Conservation (phyloP, 2,888 invertebrate genomes). For the Cheilosia pagana region DNA sequence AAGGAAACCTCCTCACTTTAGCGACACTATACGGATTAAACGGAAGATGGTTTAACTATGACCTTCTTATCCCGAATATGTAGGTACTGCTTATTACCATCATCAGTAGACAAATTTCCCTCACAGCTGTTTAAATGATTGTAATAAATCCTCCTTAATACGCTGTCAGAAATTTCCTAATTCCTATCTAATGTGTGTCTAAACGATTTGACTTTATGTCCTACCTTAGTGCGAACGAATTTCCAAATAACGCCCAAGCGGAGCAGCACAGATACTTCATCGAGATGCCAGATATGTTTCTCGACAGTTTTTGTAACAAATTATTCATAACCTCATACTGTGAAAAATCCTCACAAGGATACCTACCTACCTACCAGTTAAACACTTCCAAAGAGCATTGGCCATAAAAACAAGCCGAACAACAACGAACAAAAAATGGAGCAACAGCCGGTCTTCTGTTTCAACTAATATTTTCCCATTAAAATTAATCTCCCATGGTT, state of each 20-base stretch:
- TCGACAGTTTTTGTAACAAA: conserved; percentile 25
- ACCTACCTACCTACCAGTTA: conserved; percentile 14
- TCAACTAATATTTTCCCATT: conserved; percentile 67
- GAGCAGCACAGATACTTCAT: conserved; percentile 34
- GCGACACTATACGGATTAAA: background rate
- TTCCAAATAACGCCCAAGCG: conserved; percentile 8
- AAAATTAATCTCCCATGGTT: conserved; percentile 70
- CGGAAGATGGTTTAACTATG: background rate
- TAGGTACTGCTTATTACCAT: conserved; percentile 28
- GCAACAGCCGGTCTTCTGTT: conserved; percentile 45
- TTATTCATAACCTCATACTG: conserved; percentile 61
- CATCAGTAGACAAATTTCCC: conserved; percentile 22
- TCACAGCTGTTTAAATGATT: conserved; percentile 46
- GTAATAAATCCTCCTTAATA: conserved; percentile 48
- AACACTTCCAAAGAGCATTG: conserved; percentile 47
- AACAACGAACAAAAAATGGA: conserved; percentile 6
- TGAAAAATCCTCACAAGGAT: conserved; percentile 52
- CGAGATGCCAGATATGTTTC: conserved; percentile 2
- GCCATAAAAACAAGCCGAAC: conserved; percentile 14
- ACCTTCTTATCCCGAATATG: background rate
- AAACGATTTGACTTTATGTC: conserved; percentile 23
- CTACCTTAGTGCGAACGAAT: background rate
- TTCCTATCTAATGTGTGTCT: conserved; percentile 33
- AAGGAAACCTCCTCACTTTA: too few relatives aligned
- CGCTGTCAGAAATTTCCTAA: conserved; percentile 43